A percentile compares a stretch with the other conserved stretches of the same genome.
These are phyloP conservation scores for Beris chalybata DNA, from an alignment of 2,888 invertebrate species.

Conservation along the genomic window DNA sequence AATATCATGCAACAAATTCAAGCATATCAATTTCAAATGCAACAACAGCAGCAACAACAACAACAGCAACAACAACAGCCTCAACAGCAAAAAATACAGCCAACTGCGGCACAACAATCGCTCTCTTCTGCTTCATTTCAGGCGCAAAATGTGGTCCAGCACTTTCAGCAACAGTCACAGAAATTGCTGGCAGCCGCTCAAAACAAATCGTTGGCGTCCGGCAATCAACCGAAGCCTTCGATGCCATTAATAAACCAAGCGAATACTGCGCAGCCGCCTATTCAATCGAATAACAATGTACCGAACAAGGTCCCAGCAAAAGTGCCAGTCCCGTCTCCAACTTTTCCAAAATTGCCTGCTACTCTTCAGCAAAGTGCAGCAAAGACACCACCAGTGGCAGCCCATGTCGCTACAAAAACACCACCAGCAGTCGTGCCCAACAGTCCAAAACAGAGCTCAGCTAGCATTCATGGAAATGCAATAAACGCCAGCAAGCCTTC, in stretches of 20 bases:
- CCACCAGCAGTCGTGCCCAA: conserved; percentile 3
- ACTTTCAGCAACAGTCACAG: conserved; percentile 47
- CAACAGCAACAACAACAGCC: conserved; percentile 41
- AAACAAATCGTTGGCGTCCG: conserved; percentile 16
- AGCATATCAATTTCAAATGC: conserved; percentile 51
- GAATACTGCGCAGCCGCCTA: conserved; percentile 42
- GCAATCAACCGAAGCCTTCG: conserved; percentile 27
- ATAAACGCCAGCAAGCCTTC: conserved; percentile 30
- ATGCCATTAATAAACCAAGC: neutral
- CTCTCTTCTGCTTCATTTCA: conserved; percentile 30
- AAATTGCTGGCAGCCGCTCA: conserved; percentile 31
- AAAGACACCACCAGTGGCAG: conserved; percentile 17
- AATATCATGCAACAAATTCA: conserved; percentile 49
- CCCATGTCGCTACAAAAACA: conserved; percentile 10
- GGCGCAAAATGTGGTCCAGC: conserved; percentile 54
- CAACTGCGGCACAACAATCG: conserved; percentile 8
- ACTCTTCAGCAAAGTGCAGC: conserved; percentile 11
- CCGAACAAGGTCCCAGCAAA: conserved; percentile 34
- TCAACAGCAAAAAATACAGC: conserved; percentile 32
- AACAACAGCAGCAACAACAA: conserved; percentile 58
- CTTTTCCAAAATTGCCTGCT: conserved; percentile 22
- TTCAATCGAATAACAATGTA: conserved; percentile 36
- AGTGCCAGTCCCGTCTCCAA: conserved; percentile 5
- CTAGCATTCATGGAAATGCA: conserved; percentile 16
- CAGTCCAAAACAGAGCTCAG: conserved; percentile 32